These are phyloP conservation scores for Parambassis ranga DNA, from an alignment of 2,797 vertebrate species.

Conservation along the genomic window DNA sequence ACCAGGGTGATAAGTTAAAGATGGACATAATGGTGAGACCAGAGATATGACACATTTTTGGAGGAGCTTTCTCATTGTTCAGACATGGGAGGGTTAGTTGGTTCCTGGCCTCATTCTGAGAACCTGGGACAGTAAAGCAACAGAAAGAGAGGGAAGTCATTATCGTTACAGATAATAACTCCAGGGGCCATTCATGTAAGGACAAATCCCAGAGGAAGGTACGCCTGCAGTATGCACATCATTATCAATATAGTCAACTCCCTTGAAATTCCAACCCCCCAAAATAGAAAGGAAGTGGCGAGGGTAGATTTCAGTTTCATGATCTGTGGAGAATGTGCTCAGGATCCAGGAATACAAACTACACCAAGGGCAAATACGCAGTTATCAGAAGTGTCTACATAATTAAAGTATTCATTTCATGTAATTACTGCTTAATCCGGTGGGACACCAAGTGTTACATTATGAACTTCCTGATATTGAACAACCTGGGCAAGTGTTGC, in stretches of 20 bases:
- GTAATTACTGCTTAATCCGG: constrained; percentile 79
- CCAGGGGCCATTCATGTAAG: constrained; percentile 58
- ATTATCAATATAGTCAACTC: constrained; percentile 76
- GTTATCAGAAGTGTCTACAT: constrained; percentile 78
- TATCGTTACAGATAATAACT: constrained; percentile 68
- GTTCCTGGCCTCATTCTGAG: constrained; percentile 37
- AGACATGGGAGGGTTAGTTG: neutral
- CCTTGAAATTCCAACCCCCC: constrained; percentile 58
- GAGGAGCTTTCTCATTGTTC: constrained; percentile 1
- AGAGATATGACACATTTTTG: constrained; percentile 3
- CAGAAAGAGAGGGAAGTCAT: constrained; percentile 52
- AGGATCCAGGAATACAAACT: constrained; percentile 78
- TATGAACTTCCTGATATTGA: constrained; percentile 80
- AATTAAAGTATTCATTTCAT: constrained; percentile 85
- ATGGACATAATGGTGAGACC: neutral
- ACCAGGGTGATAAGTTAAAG: neutral
- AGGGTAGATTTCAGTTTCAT: constrained; percentile 78
- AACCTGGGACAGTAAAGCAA: constrained; percentile 27
- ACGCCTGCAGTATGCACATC: constrained; percentile 65
- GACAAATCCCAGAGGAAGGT: constrained; percentile 64
- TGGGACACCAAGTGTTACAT: constrained; percentile 74
- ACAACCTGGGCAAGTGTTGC: constrained; percentile 65
- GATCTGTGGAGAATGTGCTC: constrained; percentile 75
- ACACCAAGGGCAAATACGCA: constrained; percentile 78
- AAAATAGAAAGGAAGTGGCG: constrained; percentile 75